Base-by-base conservation (phyloP, 2,113 vertebrate species). In the Motacilla tschutschensis region DNA sequence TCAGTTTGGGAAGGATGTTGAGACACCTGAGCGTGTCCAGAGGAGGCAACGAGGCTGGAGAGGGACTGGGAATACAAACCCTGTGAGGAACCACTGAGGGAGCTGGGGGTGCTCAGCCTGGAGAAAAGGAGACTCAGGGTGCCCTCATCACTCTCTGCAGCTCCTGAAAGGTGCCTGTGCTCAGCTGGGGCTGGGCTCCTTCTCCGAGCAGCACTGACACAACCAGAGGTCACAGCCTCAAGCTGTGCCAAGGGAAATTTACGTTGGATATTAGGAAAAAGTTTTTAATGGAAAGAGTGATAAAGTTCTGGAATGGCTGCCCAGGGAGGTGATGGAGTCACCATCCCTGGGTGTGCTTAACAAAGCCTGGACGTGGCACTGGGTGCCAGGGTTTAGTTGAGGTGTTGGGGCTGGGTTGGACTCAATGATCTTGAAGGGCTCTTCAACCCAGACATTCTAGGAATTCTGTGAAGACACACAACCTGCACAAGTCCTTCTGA, bases 251-350 rank as follows among this genome's bases (percentile, higher is more conserved):
- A 54, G 31, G 53, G 8, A 54, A 33, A 33, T 14, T 1, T 0
- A 22, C 13, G 31, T 3, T 54, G 53, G 19, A 54, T 21, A 9
- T 21, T 9, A 6, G 19, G 31, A 14, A 54, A 20, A n/a, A 21
- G 8, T 2, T n/a, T 54, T n/a, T 21, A 0, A n/a, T 12, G 1
- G 19, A n/a, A n/a, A 53, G 31, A 6, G 31, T 6, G 51, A n/a
- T 53, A n/a, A 54, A n/a, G 19, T n/a, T 54, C 12, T 54, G 51
- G 51, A 19, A n/a, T 9, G 31, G 51, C 29, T 54, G 51, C 19
- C 31, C 2, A 0, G 53, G 53, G 31, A 54, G 53, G n/a, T 10
- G 53, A 9, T 33, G 53, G 0, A 55, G 9, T 55, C n/a, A 1
- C 53, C n/a, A 55, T 55, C n/a, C n/a, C 21, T 55, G 53, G n/a